A percentile compares a stretch with the other conserved stretches of the same genome.
Evolutionary conservation across 2,888 invertebrate species (phyloP).

Genomic region (Deilephila elpenor): DNA sequence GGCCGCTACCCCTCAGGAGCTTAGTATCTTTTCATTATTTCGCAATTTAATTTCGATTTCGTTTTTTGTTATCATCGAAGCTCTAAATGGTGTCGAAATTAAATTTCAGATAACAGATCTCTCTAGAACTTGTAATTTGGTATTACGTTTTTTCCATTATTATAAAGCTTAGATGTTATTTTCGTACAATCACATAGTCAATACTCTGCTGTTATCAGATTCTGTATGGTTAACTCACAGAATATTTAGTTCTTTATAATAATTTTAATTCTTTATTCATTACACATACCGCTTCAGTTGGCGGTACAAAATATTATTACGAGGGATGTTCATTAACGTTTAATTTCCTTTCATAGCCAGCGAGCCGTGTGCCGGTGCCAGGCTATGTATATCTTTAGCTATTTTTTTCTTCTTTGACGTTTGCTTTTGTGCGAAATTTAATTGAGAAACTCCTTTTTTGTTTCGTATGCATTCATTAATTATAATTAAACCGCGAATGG

Average conservation of each 20-base stretch:
- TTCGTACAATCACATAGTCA: not conserved
- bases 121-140: not conserved
- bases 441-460: slow-evolving; percentile 35
- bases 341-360: slow-evolving; percentile 53
- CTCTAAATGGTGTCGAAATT: not conserved
- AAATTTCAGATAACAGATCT: not conserved
- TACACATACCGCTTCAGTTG: slow-evolving; percentile 41
- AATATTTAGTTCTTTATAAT: slow-evolving; percentile 33
- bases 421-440: slow-evolving; percentile 44
- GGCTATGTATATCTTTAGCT: slow-evolving; percentile 35
- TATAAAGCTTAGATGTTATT: not conserved
- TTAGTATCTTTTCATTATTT: slow-evolving; percentile 51
- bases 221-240: not conserved
- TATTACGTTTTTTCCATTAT: not conserved
- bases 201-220: slow-evolving; percentile 7
- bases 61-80: not conserved
- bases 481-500: slow-evolving; percentile 35
- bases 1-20: slow-evolving; percentile 50
- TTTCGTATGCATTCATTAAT: slow-evolving; percentile 39
- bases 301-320: slow-evolving; percentile 45
- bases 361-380: slow-evolving; percentile 43
- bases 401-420: slow-evolving; percentile 50
- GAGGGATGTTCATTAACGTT: slow-evolving; percentile 53
- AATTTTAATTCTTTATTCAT: slow-evolving; percentile 39
- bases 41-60: not conserved